Base-by-base conservation (phyloP, 2,113 vertebrate genomes). In the Menura novaehollandiae region DNA sequence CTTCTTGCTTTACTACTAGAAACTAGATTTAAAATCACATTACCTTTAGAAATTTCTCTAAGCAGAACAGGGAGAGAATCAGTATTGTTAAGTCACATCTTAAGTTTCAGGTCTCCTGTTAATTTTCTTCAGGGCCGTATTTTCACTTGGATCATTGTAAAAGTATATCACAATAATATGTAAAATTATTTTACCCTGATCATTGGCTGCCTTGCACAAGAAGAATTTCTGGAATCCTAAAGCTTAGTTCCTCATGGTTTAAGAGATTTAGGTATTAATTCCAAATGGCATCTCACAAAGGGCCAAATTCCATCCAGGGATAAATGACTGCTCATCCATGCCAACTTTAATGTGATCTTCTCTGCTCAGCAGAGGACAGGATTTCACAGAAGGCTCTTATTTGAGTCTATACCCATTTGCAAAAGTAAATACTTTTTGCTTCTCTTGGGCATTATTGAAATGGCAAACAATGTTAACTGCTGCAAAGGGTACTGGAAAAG, bases 211-310 rank as follows among this genome's bases (percentile, higher is more conserved):
- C 79, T 92, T 41, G 85, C 66, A 66, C 44, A 66, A 21, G 27
- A 88, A 94, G 72, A 94, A 86, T 95, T 90, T 91, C 84, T 84
- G 47, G 90, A 94, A 96, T 95, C 72, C 78, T 88, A 21, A 84
- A 89, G 58, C 80, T 92, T 81, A 76, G 66, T 27, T 95, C 69
- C 47, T 89, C 56, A 15, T 35, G 33, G 44, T 93, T 87, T 92
- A 64, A 80, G 24, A 92, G 92, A 93, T 95, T 90, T 88, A 13
- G 35, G n/a, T 91, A 73, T 93, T 93, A 93, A 91, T 87, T 94
- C 91, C 55, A 92, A 88, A 91, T 47, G 60, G 60, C 73, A 89
- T 87, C 64, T 92, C 80, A 93, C 89, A 89, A 94, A 92, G 73
- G 21, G 59, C 44, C 41, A 84, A 47, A 94, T 91, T 84, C 68